Conservation (phyloP, 2,888 invertebrate genomes). For the Coremacera marginata region DNA sequence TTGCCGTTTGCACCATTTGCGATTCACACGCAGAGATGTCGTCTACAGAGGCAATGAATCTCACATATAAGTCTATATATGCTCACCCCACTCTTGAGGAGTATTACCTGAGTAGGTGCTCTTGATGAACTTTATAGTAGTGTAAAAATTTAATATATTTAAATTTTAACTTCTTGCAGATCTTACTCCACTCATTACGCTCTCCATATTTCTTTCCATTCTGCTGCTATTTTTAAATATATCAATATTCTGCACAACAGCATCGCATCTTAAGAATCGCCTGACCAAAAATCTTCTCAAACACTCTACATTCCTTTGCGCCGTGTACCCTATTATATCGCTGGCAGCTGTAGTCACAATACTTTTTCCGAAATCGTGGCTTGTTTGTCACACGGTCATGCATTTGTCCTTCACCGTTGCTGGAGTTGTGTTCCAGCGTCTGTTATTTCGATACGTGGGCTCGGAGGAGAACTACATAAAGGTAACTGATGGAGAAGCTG, state of each 20-base stretch:
- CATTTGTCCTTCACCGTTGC: constrained; percentile 65
- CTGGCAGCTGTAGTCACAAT: constrained; percentile 62
- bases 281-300: constrained; percentile 53
- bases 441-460: constrained; percentile 67
- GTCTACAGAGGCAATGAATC: constrained; percentile 6
- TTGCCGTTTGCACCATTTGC: too few relatives aligned
- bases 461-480: constrained; percentile 67
- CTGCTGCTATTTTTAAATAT: constrained; percentile 62
- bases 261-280: constrained; percentile 53
- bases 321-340: constrained; percentile 64
- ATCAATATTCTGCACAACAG: constrained; percentile 61
- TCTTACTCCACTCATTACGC: constrained; percentile 62
- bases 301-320: constrained; percentile 58
- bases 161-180: constrained; percentile 51
- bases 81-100: constrained; percentile 58
- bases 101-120: constrained; percentile 61
- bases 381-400: constrained; percentile 66
- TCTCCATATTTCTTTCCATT: constrained; percentile 60
- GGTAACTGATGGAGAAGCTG: constrained; percentile 65
- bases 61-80: constrained; percentile 41
- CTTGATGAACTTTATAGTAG: neutral
- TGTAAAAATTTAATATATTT: neutral
- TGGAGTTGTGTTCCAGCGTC: constrained; percentile 59
- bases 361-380: constrained; percentile 63
- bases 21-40: neutral